These are phyloP conservation scores for Melanotus villosus DNA, from an alignment of 2,888 invertebrate species.

Conservation along the genomic window DNA sequence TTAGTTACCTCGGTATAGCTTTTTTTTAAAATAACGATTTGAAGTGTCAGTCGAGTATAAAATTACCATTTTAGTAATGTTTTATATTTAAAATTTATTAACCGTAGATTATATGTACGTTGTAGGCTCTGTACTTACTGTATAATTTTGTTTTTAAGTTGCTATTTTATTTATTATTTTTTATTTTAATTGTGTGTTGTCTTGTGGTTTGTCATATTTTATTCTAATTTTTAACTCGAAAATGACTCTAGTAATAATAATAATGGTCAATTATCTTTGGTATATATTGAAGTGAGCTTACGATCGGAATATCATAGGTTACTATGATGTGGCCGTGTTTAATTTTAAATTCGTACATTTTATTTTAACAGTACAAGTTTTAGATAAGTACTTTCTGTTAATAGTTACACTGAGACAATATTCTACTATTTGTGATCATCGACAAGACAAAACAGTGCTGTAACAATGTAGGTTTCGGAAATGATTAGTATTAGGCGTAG, in stretches of 20 bases:
- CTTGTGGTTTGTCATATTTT: not conserved
- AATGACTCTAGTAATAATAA: constrained; percentile 36
- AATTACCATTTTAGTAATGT: constrained; percentile 9
- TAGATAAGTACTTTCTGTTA: constrained; percentile 16
- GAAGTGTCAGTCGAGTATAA: not conserved
- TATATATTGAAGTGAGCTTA: constrained; percentile 18
- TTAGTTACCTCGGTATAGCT: constrained; percentile 46
- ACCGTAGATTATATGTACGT: constrained; percentile 33
- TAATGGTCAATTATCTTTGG: constrained; percentile 36
- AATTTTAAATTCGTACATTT: not conserved
- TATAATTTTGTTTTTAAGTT: constrained; percentile 34
- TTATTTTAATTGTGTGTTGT: constrained; percentile 1
- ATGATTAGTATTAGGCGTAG: constrained; percentile 33
- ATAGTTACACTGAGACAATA: constrained; percentile 38
- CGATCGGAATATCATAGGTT: too few relatives aligned
- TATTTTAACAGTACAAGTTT: constrained; percentile 31
- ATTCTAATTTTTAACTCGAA: constrained; percentile 3
- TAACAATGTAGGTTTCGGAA: constrained; percentile 12
- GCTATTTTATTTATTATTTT: constrained; percentile 15
- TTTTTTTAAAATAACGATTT: constrained; percentile 26
- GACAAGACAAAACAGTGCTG: constrained; percentile 28
- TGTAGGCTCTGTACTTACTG: constrained; percentile 40
- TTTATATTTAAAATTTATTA: constrained; percentile 32
- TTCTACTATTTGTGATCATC: constrained; percentile 38
- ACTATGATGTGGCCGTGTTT: too few relatives aligned